Base-by-base conservation (phyloP, 2,797 vertebrate genomes). In the Peromyscus nudipes region DNA sequence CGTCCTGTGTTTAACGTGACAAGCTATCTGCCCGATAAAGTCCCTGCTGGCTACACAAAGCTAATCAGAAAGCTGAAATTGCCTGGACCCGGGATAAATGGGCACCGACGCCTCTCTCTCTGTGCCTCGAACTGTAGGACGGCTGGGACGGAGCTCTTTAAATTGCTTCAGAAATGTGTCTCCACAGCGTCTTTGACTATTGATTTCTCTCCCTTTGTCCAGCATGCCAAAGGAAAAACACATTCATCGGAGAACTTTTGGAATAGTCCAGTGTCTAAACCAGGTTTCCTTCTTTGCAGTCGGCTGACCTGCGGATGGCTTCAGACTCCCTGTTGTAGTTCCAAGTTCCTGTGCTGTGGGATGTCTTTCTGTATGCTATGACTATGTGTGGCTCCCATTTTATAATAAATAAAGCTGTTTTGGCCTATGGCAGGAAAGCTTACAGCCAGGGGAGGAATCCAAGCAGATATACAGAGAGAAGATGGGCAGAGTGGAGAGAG, bases 61-160 rank as follows among this genome's bases (percentile, higher is more conserved):
- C 94, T 95, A 52, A 93, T 95, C 93, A 89, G 96, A 95, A 96
- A 92, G 67, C 60, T 27, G 52, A 80, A 91, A 96, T 82, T 77
- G 83, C 85, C 73, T 4, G 69, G 55, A 69, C 40, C 57, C 16
- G 27, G 77, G 85, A 67, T 89, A 91, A 83, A 92, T 8, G 31
- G 84, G 46, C 82, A 67, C 0, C 0, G 1, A 16, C 12, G 9
- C 62, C 46, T 90, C 65, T 83, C 60, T 93, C 60, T 81, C 25
- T 10, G 1, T 12, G 62, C 52, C 69, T 62, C 19, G 21, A 64
- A 79, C 64, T 52, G 84, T 29, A 65, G 55, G 55, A 71, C 16
- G 43, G 13, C 57, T 7, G 71, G 49, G 43, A 83, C 16, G 46
- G 52, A 65, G 43, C 34, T 82, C 79, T 83, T 10, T 4, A 21